Conservation (phyloP, 1,140 invertebrate species). For the Trichoplusia ni region DNA sequence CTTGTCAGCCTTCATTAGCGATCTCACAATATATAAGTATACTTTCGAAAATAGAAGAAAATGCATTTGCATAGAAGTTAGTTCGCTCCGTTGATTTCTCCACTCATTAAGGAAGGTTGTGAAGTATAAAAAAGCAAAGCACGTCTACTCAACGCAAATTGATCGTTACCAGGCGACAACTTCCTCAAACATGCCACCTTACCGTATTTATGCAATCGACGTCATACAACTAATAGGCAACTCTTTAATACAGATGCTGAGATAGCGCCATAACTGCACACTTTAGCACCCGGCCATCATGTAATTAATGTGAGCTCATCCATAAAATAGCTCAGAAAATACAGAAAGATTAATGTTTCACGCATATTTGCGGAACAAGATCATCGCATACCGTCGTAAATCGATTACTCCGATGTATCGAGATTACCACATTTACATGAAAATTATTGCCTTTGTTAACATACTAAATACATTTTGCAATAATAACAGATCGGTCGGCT, state of each 20-base stretch:
- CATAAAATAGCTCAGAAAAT: constrained; percentile 11
- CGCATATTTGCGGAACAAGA: constrained; percentile 16
- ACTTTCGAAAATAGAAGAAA: constrained; percentile 49
- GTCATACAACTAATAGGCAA: constrained; percentile 1
- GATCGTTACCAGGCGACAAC: constrained; percentile 19
- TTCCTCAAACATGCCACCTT: constrained; percentile 31
- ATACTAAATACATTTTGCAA: constrained; percentile 42
- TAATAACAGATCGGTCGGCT: constrained; percentile 39
- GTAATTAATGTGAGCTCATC: constrained; percentile 4
- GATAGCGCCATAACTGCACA: background rate
- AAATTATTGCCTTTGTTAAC: constrained; percentile 53
- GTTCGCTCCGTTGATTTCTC: constrained; percentile 32
- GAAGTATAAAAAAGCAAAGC: constrained; percentile 18
- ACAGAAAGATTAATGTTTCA: constrained; percentile 20
- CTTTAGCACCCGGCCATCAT: constrained; percentile 8
- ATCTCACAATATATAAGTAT: constrained; percentile 39
- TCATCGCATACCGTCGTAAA: constrained; percentile 22
- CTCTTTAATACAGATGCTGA: constrained; percentile 11
- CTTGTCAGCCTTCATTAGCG: constrained; percentile 34
- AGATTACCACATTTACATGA: constrained; percentile 23
- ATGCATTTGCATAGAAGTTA: constrained; percentile 47
- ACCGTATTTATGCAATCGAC: constrained; percentile 31
- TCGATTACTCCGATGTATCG: constrained; percentile 21
- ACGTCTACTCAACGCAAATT: constrained; percentile 29
- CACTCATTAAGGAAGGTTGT: constrained; percentile 42